Conservation (phyloP, 2,888 invertebrate genomes). For the Ernsta delagoae region DNA sequence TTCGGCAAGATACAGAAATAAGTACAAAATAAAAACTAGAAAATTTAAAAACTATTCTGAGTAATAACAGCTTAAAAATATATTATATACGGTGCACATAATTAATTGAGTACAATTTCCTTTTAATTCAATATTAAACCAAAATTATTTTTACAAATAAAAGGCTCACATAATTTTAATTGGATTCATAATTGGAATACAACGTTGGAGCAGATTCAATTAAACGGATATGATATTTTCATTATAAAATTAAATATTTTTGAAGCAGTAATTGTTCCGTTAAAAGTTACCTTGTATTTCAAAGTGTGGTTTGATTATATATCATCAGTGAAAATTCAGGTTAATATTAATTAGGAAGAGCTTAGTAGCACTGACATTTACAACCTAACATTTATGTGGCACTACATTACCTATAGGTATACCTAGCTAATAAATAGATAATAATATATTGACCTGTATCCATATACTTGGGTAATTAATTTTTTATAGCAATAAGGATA, state of each 20-base stretch:
- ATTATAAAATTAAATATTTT: slow-evolving; percentile 5
- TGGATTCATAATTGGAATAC: slow-evolving; percentile 13
- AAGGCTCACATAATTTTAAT: background rate
- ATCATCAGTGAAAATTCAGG: background rate
- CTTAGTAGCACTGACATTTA: background rate
- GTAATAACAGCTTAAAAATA: too few species aligned
- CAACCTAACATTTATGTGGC: too few species aligned
- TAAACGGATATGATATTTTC: slow-evolving; percentile 9
- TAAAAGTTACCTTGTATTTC: background rate
- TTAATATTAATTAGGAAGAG: background rate
- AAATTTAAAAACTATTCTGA: too few species aligned
- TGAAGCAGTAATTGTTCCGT: background rate
- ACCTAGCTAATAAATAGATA: background rate
- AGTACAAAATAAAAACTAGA: too few species aligned
- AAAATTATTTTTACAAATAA: background rate
- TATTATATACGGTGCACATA: too few species aligned
- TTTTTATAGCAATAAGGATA: too few species aligned
- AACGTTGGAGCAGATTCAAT: slow-evolving; percentile 13
- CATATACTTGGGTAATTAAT: too few species aligned
- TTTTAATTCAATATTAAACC: background rate
- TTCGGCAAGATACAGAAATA: too few species aligned
- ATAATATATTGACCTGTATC: too few species aligned
- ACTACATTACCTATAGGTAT: too few species aligned
- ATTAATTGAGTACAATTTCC: background rate
- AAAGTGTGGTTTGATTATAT: background rate